Percentiles rank a stretch among this genome's conserved stretches.
phyloP scores from a whole-genome alignment of 2,113 vertebrate genomes.

The Tursiops truncatus region DNA sequence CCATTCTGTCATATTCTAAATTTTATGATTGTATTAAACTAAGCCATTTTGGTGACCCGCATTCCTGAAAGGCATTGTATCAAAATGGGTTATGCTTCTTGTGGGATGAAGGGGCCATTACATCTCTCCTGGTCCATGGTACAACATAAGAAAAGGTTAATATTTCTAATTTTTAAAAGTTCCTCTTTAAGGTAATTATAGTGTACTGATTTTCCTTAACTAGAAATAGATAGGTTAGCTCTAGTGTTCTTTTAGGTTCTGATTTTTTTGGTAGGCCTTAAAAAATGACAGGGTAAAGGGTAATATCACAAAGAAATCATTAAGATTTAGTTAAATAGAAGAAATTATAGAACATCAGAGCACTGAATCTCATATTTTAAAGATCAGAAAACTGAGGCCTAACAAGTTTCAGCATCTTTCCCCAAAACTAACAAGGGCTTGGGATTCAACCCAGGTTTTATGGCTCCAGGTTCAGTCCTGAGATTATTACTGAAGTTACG shows the following conservation, averaged over 20 bases:
- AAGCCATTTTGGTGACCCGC: background rate
- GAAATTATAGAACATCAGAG: background rate
- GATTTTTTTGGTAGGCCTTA: background rate
- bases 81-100: background rate
- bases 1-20: background rate
- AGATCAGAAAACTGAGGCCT: background rate
- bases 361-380: background rate
- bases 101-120: background rate
- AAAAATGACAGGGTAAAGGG: background rate
- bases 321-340: background rate
- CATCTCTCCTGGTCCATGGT: background rate
- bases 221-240: background rate
- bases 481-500: background rate
- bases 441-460: background rate
- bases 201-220: background rate
- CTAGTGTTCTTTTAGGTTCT: background rate
- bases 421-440: background rate
- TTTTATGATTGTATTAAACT: background rate
- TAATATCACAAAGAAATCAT: background rate
- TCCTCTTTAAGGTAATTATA: background rate
- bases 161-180: background rate
- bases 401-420: background rate
- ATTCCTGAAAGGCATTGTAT: background rate
- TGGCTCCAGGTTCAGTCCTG: background rate
- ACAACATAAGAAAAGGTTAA: background rate